Conservation (phyloP, 2,113 vertebrate species). For the Peromyscus polionotus region DNA sequence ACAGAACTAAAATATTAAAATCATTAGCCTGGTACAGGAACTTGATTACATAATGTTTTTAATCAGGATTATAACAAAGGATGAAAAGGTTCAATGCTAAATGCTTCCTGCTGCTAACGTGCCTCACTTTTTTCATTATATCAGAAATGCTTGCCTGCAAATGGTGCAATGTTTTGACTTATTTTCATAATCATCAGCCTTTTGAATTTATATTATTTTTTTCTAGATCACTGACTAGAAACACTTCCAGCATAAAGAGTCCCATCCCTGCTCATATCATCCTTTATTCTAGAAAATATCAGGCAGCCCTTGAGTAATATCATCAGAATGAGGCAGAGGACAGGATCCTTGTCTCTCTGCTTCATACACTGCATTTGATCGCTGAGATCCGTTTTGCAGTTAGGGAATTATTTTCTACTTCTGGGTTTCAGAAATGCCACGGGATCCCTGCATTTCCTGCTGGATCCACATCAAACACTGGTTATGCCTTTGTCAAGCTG, state of each 20-base stretch:
- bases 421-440: background rate
- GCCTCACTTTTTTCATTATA: background rate
- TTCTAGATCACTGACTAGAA: background rate
- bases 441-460: conserved; percentile 8
- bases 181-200: conserved; percentile 24
- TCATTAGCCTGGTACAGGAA: background rate
- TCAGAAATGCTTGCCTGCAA: conserved; percentile 37
- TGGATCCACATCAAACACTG: conserved; percentile 12
- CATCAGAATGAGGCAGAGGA: background rate
- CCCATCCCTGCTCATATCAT: background rate
- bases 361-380: background rate
- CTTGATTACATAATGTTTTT: conserved; percentile 34
- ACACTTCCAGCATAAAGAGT: background rate
- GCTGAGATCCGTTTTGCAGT: background rate
- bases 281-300: background rate
- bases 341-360: background rate
- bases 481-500: background rate
- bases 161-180: background rate
- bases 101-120: background rate
- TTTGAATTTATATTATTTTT: conserved; percentile 10
- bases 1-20: conserved; percentile 36
- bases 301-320: background rate
- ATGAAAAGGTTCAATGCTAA: background rate
- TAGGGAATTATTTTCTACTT: conserved; percentile 23
- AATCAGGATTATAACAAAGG: conserved; percentile 1